Base-by-base conservation (phyloP, 92 coral and sea anemone species). In the Epizoanthus stellaris region DNA sequence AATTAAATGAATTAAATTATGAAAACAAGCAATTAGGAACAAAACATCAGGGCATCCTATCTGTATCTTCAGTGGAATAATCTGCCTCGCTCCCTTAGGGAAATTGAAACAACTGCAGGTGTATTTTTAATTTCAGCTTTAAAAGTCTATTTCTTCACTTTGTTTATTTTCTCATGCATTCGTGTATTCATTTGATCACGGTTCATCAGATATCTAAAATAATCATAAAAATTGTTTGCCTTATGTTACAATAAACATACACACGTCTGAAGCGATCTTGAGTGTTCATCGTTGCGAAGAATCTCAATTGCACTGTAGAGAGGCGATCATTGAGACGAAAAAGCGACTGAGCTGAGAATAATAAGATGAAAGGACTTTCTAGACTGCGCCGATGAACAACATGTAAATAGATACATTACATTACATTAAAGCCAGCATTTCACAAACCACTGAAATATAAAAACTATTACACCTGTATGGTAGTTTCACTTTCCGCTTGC, bases 1-100 rank as follows among this genome's bases (percentile, higher is more conserved):
- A 76, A 75, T 75, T 75, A 17, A 57, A 25, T 52, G 36, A 75
- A 54, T 75, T 75, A 56, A 19, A 21, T 30, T 75, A 52, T 75
- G 23, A 75, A 75, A 56, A 75, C 19, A 57, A 4, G 59, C 63
- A 75, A 56, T 43, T 47, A 21, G 56, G 56, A 57, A 73, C 39
- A 21, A n/a, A 68, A 15, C 13, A 3, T 68, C 20, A 25, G 47
- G n/a, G 1, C 69, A 19, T 7, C 20, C 3, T n/a, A n/a, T 40
- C 11, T 47, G 39, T 7, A 7, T 38, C 23, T 77, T 5, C 70
- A 43, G 8, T n/a, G 38, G 11, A 45, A 63, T 2, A 3, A 4
- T 58, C 40, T 23, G 17, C 34, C 19, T 14, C 8, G 71, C 21
- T 19, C 39, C 15, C 30, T 19, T 6, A 63, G 3, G 2, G 14